Conservation (phyloP, 2,888 invertebrate species). For the Drosophila vallismaia region DNA sequence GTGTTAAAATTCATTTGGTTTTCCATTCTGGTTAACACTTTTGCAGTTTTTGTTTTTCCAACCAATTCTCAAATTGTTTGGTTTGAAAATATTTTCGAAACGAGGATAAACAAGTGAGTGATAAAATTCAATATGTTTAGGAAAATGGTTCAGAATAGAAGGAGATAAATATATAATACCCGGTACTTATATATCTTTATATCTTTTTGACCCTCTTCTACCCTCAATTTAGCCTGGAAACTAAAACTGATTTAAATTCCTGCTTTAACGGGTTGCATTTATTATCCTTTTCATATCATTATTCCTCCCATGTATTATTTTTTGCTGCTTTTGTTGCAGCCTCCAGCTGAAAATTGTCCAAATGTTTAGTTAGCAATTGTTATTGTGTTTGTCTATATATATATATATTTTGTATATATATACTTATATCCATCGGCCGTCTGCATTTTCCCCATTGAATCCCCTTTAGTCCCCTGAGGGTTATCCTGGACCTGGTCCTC, state of each 20-base stretch:
- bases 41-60: conserved; percentile 20
- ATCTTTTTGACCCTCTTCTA: no score
- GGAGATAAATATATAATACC: no score
- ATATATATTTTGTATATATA: conserved; percentile 1
- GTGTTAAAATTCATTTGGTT: conserved; percentile 13
- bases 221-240: background rate
- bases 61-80: conserved; percentile 31
- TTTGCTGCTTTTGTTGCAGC: conserved; percentile 21
- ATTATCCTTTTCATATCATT: conserved; percentile 20
- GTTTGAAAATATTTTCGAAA: background rate
- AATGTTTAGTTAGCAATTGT: conserved; percentile 59
- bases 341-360: conserved; percentile 47
- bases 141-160: background rate
- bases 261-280: background rate
- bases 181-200: no score
- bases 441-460: conserved; percentile 15
- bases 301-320: conserved; percentile 29
- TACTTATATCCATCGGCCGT: conserved; percentile 19
- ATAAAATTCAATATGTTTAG: background rate
- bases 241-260: background rate
- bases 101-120: no score
- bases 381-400: conserved; percentile 28
- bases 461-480: background rate
- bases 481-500: background rate
- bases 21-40: conserved; percentile 30